Evolutionary conservation across 2,797 vertebrate genomes (phyloP).

Genomic region (Gymnoscopelus braueri): DNA sequence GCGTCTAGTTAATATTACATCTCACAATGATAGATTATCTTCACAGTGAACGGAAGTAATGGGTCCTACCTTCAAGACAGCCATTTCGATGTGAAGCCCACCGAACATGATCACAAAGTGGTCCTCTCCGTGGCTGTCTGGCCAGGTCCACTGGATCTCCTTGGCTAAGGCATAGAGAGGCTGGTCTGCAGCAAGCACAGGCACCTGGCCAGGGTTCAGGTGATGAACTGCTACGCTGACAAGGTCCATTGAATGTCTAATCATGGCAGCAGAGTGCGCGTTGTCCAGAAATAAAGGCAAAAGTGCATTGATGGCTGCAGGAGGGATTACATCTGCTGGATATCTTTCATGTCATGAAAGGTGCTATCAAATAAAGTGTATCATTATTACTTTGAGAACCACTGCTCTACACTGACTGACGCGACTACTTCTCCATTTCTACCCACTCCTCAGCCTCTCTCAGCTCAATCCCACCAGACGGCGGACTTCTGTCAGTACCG

Average conservation of each 20-base stretch:
- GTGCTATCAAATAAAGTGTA: too few relatives aligned
- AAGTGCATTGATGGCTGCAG: slow-evolving; percentile 15
- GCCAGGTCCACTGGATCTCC: slow-evolving; percentile 1
- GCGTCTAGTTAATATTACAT: not conserved
- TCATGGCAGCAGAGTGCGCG: slow-evolving; percentile 16
- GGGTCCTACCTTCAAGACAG: slow-evolving; percentile 6
- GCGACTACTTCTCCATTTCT: too few relatives aligned
- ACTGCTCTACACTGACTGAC: too few relatives aligned
- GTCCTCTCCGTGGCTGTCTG: slow-evolving; percentile 16
- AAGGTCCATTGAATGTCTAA: slow-evolving; percentile 4
- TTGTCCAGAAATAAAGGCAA: slow-evolving; percentile 13
- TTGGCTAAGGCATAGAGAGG: slow-evolving; percentile 18
- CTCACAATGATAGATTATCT: slow-evolving; percentile 6
- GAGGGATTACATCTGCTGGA: slow-evolving; percentile 5
- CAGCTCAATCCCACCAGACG: too few relatives aligned
- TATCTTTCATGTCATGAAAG: not conserved
- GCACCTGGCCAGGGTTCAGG: slow-evolving; percentile 22
- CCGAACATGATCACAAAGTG: slow-evolving; percentile 24
- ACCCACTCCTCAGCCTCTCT: too few relatives aligned
- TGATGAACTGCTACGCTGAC: not conserved
- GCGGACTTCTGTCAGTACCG: too few relatives aligned
- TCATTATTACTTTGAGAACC: too few relatives aligned
- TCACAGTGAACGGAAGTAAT: not conserved
- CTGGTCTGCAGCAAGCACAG: slow-evolving; percentile 13
- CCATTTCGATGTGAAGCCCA: slow-evolving; percentile 20